Conservation (phyloP, 2,113 vertebrate genomes). For the Antechinus flavipes region DNA sequence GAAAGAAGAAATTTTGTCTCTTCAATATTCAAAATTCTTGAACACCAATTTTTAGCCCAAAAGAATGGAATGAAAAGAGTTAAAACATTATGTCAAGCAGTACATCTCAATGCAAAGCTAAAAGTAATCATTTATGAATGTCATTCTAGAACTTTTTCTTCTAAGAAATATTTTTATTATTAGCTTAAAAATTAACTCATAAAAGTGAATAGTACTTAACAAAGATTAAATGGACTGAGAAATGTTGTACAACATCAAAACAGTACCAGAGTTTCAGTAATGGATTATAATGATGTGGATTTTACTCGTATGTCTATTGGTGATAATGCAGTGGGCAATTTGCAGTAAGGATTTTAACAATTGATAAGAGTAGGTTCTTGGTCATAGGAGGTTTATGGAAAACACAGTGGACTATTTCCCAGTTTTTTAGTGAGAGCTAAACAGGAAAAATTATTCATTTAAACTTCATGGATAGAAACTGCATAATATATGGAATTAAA, state of each 20-base stretch:
- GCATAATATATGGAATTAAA: constrained; percentile 42
- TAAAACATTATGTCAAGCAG: constrained; percentile 82
- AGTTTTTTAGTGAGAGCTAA: constrained; percentile 57
- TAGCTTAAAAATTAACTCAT: constrained; percentile 75
- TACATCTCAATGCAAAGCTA: constrained; percentile 77
- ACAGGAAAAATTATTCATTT: constrained; percentile 53
- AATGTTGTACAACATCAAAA: constrained; percentile 63
- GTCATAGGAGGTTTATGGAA: constrained; percentile 47
- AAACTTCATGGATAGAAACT: constrained; percentile 36
- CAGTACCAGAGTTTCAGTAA: constrained; percentile 28
- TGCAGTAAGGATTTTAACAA: background rate
- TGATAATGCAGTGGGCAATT: constrained; percentile 30
- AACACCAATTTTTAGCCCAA: constrained; percentile 61
- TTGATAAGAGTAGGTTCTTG: background rate
- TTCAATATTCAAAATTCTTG: constrained; percentile 70
- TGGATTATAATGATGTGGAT: constrained; percentile 17
- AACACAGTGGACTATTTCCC: constrained; percentile 57
- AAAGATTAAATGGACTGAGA: constrained; percentile 58
- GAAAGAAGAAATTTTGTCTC: constrained; percentile 60
- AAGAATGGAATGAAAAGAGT: constrained; percentile 67
- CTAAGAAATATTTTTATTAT: constrained; percentile 69
- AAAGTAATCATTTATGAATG: constrained; percentile 72
- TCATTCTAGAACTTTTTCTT: constrained; percentile 63
- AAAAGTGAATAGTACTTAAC: constrained; percentile 60
- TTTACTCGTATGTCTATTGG: constrained; percentile 31